Evolutionary conservation across 2,113 vertebrate species (phyloP).

Genomic region (Camelus bactrianus): DNA sequence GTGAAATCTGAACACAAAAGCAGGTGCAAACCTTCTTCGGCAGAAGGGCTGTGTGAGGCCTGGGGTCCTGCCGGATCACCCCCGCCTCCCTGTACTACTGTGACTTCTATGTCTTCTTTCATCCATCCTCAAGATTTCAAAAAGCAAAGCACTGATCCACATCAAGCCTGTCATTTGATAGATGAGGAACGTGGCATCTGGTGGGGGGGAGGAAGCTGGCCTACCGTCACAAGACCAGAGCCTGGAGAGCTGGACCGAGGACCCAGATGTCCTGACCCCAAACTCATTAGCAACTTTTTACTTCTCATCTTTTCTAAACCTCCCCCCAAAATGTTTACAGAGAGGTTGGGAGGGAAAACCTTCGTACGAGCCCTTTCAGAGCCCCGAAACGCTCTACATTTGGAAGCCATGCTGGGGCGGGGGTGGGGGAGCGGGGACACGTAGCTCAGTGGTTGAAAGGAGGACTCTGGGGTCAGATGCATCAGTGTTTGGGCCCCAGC

Average conservation of each 20-base stretch:
- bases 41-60: too few relatives aligned
- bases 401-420: background rate
- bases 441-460: background rate
- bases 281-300: background rate
- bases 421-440: too few relatives aligned
- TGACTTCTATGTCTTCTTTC: background rate
- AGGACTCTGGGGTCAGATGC: background rate
- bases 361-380: background rate
- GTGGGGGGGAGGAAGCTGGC: background rate
- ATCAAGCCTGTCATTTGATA: background rate
- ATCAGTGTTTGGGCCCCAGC: background rate
- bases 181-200: background rate
- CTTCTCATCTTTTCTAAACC: background rate
- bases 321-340: background rate
- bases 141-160: background rate
- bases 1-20: background rate
- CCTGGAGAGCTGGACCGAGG: background rate
- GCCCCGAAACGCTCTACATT: background rate
- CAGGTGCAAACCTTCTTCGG: background rate
- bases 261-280: background rate
- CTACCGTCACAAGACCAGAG: background rate
- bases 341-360: background rate
- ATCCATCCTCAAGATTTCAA: background rate
- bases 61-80: background rate
- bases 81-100: background rate